Conservation (phyloP, 2,797 vertebrate genomes). For the Choloepus didactylus region DNA sequence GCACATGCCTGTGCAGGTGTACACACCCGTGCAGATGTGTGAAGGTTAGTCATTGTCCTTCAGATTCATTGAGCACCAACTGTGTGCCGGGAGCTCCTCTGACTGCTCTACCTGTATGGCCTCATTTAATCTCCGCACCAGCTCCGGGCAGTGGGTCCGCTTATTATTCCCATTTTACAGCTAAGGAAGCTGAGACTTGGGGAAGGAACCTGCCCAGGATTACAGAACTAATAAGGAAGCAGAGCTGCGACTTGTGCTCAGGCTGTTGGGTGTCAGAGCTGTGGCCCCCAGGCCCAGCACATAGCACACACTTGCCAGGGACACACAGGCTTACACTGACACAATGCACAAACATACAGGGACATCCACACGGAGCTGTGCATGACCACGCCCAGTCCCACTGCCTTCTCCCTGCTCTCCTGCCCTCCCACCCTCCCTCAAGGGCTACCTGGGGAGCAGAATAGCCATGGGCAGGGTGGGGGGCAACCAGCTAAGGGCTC, state of each 20-base stretch:
- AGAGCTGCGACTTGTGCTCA: background rate
- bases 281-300: background rate
- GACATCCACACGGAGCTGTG: background rate
- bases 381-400: no score
- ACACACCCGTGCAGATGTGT: fast-evolving
- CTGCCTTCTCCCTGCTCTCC: background rate
- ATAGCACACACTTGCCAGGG: fast-evolving
- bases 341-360: background rate
- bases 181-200: background rate
- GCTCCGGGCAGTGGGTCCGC: background rate
- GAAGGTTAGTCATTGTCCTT: no score
- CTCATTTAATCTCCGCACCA: background rate
- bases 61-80: background rate
- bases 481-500: background rate
- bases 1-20: background rate
- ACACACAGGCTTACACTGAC: background rate
- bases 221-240: background rate
- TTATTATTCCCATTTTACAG: background rate
- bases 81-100: background rate
- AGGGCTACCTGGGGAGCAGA: background rate
- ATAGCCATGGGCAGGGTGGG: background rate
- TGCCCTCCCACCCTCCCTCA: no score
- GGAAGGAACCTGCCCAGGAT: background rate
- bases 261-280: background rate
- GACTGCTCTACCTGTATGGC: no score